Percentiles rank a stretch among this genome's conserved stretches.
Evolutionary conservation across 1,140 invertebrate species (phyloP).

Genomic region (Zophobas atratus): DNA sequence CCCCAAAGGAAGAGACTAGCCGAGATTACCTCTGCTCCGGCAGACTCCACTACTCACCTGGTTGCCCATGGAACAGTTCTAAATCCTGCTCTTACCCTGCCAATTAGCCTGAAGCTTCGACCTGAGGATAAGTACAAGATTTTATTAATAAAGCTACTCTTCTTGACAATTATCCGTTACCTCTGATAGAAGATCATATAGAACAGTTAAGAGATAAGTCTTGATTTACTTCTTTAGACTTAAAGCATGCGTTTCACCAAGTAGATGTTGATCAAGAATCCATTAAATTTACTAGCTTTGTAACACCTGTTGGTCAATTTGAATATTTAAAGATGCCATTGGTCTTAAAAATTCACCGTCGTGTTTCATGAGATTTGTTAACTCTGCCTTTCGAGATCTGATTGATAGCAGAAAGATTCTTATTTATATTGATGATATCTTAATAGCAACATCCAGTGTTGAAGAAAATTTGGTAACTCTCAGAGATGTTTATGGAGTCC

Average conservation of each 20-base stretch:
- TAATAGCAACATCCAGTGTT: conserved; percentile 47
- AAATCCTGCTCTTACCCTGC: too few species aligned
- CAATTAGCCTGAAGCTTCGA: too few species aligned
- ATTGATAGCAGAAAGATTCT: conserved; percentile 39
- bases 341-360: conserved; percentile 51
- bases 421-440: conserved; percentile 54
- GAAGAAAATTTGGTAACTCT: conserved; percentile 45
- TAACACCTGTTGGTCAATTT: conserved; percentile 54
- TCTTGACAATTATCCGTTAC: conserved; percentile 63
- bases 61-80: too few species aligned
- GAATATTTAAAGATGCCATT: conserved; percentile 57
- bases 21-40: too few species aligned
- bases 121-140: too few species aligned
- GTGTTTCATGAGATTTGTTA: conserved; percentile 44
- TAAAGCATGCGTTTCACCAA: conserved; percentile 63
- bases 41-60: too few species aligned
- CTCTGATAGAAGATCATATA: conserved; percentile 64
- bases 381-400: conserved; percentile 31
- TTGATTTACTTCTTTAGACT: conserved; percentile 58
- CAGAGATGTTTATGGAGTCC: conserved; percentile 48
- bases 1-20: too few species aligned
- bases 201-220: conserved; percentile 57
- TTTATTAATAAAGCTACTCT: conserved; percentile 67
- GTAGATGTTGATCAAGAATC: conserved; percentile 53
- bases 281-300: conserved; percentile 56